These are phyloP conservation scores for Antheraea pernyi DNA, from an alignment of 1,140 invertebrate genomes.

Conservation along the genomic window DNA sequence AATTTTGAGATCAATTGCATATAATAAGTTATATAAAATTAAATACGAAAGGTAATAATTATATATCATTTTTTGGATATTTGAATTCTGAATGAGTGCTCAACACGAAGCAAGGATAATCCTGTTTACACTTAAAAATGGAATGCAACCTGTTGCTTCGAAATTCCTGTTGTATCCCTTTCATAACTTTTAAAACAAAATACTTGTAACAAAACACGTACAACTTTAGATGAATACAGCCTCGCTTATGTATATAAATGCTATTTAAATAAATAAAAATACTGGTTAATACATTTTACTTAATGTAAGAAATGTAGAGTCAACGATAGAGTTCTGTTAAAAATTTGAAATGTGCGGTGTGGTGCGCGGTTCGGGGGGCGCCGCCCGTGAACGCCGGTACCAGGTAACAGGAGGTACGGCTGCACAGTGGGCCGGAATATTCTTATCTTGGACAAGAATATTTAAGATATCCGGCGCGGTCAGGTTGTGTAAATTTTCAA, in stretches of 20 bases:
- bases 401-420: slow-evolving; percentile 76
- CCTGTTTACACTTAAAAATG: slow-evolving; percentile 1
- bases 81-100: no score
- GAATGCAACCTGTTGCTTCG: slow-evolving; percentile 15
- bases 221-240: no score
- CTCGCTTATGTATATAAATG: neutral
- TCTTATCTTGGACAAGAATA: slow-evolving; percentile 22
- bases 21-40: no score
- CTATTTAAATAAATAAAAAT: neutral
- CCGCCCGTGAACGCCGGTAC: slow-evolving; percentile 53
- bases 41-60: no score
- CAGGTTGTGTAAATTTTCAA: no score
- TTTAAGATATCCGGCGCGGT: neutral
- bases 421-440: slow-evolving; percentile 34
- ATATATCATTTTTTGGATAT: no score
- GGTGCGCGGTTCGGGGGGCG: slow-evolving; percentile 37
- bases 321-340: slow-evolving; percentile 19
- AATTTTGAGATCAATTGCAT: no score
- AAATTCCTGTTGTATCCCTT: slow-evolving; percentile 1
- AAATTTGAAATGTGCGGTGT: slow-evolving; percentile 50
- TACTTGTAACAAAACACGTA: neutral
- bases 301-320: slow-evolving; percentile 33
- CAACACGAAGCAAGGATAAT: no score
- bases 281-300: neutral
- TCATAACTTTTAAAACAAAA: neutral